Evolutionary conservation across 2,888 invertebrate genomes (phyloP).

Genomic region (Scaptomyza cyrtandrae): DNA sequence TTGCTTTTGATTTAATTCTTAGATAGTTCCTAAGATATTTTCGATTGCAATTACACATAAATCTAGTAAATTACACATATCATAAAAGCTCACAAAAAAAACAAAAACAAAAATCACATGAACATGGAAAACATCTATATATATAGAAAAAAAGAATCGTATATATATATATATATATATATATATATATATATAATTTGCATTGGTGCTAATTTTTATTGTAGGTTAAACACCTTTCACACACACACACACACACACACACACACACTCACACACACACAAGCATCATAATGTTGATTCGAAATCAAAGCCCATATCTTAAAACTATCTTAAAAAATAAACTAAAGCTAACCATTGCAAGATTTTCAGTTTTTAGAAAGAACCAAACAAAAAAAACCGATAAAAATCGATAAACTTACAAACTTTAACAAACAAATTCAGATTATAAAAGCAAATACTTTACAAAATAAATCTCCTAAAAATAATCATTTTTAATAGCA

Average conservation of each 20-base stretch:
- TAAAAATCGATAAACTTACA: not conserved
- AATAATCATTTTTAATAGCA: conserved; percentile 19
- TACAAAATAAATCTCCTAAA: conserved; percentile 4
- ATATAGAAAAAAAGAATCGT: conserved; percentile 23
- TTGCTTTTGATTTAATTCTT: not conserved
- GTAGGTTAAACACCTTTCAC: conserved; percentile 49
- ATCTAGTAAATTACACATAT: conserved; percentile 68
- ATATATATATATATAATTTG: conserved; percentile 54
- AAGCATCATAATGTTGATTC: conserved; percentile 32
- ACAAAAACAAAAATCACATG: conserved; percentile 9
- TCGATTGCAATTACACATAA: conserved; percentile 43
- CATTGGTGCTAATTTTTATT: conserved; percentile 73
- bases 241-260: conserved; percentile 22
- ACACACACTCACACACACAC: conserved; percentile 19
- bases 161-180: conserved; percentile 38
- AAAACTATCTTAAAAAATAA: no score
- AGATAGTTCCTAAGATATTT: conserved; percentile 21
- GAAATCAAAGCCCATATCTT: conserved; percentile 53
- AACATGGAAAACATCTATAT: conserved; percentile 10
- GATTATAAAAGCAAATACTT: conserved; percentile 5
- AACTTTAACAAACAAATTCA: conserved; percentile 3
- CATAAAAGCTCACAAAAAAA: conserved; percentile 39
- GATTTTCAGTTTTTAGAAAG: conserved; percentile 2
- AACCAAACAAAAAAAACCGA: conserved; percentile 8
- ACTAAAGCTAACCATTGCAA: not conserved